These are phyloP conservation scores for Mormyrops boulengeri DNA, from an alignment of 2,797 vertebrate genomes.

Conservation along the genomic window DNA sequence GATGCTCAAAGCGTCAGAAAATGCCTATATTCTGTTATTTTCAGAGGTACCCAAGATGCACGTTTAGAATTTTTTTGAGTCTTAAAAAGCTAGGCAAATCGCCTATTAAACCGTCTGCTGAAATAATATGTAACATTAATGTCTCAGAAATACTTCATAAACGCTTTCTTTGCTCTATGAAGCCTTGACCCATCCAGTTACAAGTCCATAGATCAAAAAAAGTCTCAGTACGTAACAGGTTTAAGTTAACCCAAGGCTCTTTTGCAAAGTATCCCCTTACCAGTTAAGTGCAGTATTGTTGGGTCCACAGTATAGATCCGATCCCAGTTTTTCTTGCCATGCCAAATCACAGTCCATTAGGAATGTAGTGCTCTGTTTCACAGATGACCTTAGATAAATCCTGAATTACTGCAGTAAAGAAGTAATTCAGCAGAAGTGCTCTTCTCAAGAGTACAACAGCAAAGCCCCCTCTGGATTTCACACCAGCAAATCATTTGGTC, in stretches of 20 bases:
- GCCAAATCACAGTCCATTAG: slow-evolving; percentile 27
- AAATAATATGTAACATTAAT: not conserved
- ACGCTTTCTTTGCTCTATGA: not conserved
- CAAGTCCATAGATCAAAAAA: not conserved
- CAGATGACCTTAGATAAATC: slow-evolving; percentile 14
- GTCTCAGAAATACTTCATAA: not conserved
- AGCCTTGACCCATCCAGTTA: not conserved
- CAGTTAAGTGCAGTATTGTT: slow-evolving; percentile 12
- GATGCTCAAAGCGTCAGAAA: too few relatives aligned
- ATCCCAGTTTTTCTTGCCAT: slow-evolving; percentile 12
- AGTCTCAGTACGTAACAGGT: slow-evolving; percentile 17
- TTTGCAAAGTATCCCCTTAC: slow-evolving; percentile 18
- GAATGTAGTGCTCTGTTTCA: slow-evolving; percentile 17
- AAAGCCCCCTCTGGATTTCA: not conserved
- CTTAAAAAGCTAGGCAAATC: not conserved
- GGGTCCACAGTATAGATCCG: slow-evolving; percentile 5
- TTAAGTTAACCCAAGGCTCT: slow-evolving; percentile 27
- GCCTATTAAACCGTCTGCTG: not conserved
- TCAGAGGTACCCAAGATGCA: not conserved
- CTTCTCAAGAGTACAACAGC: not conserved
- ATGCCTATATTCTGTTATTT: not conserved
- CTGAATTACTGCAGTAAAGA: not conserved
- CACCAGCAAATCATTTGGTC: slow-evolving; percentile 20
- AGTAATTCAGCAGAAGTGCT: not conserved
- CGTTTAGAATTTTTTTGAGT: not conserved